These are phyloP conservation scores for Pseudorhiza aurosa DNA, from an alignment of 30 jellyfish, hydroid and myxozoan genomes.

Conservation along the genomic window DNA sequence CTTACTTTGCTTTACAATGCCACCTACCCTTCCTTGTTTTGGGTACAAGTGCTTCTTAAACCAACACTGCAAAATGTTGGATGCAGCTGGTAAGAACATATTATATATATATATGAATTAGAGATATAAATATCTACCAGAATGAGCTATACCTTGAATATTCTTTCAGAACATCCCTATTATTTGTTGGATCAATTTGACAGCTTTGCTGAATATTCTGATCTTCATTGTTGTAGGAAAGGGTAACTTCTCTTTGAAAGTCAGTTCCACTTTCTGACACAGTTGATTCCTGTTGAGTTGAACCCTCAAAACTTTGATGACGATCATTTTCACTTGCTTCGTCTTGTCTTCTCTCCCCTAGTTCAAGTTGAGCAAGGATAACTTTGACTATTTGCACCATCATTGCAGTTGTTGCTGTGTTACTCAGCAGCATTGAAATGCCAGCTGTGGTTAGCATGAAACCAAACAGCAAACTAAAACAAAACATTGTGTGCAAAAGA, in stretches of 20 bases:
- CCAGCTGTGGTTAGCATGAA: constrained; percentile 85
- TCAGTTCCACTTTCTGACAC: neutral
- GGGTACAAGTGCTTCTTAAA: no score
- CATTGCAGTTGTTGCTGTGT: constrained; percentile 95
- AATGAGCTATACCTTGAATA: neutral
- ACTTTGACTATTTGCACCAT: constrained; percentile 83
- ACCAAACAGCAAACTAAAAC: constrained; percentile 71
- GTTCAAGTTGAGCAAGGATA: constrained; percentile 63
- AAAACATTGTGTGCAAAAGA: no score
- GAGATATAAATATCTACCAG: no score
- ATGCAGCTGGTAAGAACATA: no score
- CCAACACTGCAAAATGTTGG: no score
- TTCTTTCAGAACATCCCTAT: neutral
- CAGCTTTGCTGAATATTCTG: neutral
- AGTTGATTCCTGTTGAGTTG: no score
- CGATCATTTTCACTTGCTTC: no score
- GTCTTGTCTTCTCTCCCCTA: constrained; percentile 12
- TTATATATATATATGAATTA: no score
- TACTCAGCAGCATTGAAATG: constrained; percentile 82
- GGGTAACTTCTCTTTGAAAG: neutral
- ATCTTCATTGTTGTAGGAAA: neutral
- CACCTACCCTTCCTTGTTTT: no score
- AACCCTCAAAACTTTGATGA: no score
- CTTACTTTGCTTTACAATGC: no score
- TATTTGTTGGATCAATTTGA: neutral